Percentiles rank a stretch among this genome's conserved stretches.
Conservation (phyloP, 2,888 invertebrate genomes). For the Epistrophe grossulariae region DNA sequence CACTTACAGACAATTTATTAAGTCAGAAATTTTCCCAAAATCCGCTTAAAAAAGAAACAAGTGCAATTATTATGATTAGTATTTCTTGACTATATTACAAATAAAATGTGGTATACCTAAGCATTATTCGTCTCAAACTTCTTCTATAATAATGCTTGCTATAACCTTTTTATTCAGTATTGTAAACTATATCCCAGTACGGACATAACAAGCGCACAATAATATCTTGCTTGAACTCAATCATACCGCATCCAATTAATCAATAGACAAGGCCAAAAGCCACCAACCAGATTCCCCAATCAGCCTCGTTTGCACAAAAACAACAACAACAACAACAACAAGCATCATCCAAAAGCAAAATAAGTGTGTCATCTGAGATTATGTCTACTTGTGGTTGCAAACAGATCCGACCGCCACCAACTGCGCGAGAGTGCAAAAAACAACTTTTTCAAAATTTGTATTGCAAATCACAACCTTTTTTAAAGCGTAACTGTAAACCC, state of each 20-base stretch:
- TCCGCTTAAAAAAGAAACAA: no score
- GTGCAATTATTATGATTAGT: no score
- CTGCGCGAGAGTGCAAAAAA: constrained; percentile 34
- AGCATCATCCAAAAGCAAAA: constrained; percentile 24
- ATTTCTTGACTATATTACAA: not conserved
- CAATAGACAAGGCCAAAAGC: constrained; percentile 71
- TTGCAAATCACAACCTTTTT: constrained; percentile 74
- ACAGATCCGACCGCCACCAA: constrained; percentile 28
- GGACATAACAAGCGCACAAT: constrained; percentile 50
- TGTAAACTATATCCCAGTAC: constrained; percentile 3
- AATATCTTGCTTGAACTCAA: constrained; percentile 36
- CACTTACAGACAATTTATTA: no score
- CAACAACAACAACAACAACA: not conserved
- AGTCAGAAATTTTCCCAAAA: no score
- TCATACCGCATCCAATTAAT: constrained; percentile 64
- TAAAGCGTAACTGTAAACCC: constrained; percentile 64
- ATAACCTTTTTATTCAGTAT: constrained; percentile 17
- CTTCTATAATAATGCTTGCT: not conserved
- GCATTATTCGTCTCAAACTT: not conserved
- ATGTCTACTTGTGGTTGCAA: constrained; percentile 19
- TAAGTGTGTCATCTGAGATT: constrained; percentile 39
- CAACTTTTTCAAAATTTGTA: constrained; percentile 62
- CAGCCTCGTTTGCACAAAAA: constrained; percentile 34
- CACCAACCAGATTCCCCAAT: constrained; percentile 46
- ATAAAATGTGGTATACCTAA: no score